Conservation (phyloP, 2,113 vertebrate species). For the Onychostoma macrolepis region DNA sequence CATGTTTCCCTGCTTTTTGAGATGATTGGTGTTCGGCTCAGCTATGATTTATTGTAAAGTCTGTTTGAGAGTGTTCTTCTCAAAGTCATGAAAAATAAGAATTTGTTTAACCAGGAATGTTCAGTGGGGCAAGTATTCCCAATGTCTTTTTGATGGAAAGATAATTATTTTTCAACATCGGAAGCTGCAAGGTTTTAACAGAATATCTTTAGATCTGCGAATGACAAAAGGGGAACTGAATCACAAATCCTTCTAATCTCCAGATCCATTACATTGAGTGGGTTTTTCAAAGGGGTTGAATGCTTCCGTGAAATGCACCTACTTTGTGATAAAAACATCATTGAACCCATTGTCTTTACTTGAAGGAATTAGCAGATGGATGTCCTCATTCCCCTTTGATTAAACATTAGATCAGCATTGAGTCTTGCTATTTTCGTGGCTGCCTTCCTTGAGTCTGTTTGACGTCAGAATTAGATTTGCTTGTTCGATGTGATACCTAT, state of each 20-base stretch:
- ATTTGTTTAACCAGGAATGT: slow-evolving; percentile 36
- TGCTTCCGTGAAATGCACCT: neutral
- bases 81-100: slow-evolving; percentile 32
- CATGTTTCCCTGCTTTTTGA: slow-evolving; percentile 30
- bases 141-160: slow-evolving; percentile 1
- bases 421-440: neutral
- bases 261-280: slow-evolving; percentile 20
- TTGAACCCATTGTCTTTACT: neutral
- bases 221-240: slow-evolving; percentile 4
- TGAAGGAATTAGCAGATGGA: neutral
- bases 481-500: neutral
- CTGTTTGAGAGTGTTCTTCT: slow-evolving; percentile 10
- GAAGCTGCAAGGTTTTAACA: neutral
- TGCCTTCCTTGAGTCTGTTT: neutral
- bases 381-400: neutral
- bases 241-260: slow-evolving; percentile 27
- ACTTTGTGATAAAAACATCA: slow-evolving; percentile 2
- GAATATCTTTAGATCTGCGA: slow-evolving; percentile 2
- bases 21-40: slow-evolving; percentile 46
- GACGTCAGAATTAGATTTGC: neutral
- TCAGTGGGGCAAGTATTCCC: slow-evolving; percentile 17
- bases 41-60: slow-evolving; percentile 42
- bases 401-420: neutral
- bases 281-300: neutral
- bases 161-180: neutral